Conservation (phyloP, 2,888 invertebrate genomes). For the Heliothis peltigera region DNA sequence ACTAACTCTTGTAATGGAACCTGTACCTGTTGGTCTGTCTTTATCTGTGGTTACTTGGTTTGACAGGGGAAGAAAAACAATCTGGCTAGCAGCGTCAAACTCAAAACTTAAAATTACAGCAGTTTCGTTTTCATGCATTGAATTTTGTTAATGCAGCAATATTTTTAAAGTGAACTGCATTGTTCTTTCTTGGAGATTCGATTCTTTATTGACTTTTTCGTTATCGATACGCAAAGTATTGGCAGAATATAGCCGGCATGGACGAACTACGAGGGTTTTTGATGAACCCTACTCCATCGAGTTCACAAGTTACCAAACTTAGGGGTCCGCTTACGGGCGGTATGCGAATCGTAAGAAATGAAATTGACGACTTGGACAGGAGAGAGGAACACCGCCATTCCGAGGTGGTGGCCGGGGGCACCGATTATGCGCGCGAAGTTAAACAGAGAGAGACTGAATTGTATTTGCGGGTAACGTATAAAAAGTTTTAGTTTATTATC, state of each 20-base stretch:
- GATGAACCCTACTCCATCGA: constrained; percentile 75
- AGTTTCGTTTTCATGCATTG: background rate
- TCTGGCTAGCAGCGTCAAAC: too few species aligned
- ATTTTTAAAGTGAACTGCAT: background rate
- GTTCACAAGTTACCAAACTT: constrained; percentile 73
- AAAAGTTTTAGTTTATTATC: too few species aligned
- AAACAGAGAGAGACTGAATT: constrained; percentile 74
- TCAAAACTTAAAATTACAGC: too few species aligned
- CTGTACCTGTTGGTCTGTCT: too few species aligned
- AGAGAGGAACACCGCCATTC: constrained; percentile 79
- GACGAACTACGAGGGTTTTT: constrained; percentile 83
- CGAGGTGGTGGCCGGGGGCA: constrained; percentile 71
- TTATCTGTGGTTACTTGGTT: too few species aligned
- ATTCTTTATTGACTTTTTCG: background rate
- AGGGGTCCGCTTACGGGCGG: constrained; percentile 80
- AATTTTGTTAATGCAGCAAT: background rate
- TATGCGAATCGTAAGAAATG: constrained; percentile 73
- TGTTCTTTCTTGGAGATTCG: background rate
- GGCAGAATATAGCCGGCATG: constrained; percentile 57
- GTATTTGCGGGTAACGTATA: constrained; percentile 75
- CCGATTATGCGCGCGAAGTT: constrained; percentile 79
- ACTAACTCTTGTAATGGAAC: too few species aligned
- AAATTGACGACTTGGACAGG: constrained; percentile 70
- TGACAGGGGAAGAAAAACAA: background rate
- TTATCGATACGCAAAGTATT: too few species aligned